Conservation (phyloP, 2,797 vertebrate genomes). For the Rhinoraja longicauda region DNA sequence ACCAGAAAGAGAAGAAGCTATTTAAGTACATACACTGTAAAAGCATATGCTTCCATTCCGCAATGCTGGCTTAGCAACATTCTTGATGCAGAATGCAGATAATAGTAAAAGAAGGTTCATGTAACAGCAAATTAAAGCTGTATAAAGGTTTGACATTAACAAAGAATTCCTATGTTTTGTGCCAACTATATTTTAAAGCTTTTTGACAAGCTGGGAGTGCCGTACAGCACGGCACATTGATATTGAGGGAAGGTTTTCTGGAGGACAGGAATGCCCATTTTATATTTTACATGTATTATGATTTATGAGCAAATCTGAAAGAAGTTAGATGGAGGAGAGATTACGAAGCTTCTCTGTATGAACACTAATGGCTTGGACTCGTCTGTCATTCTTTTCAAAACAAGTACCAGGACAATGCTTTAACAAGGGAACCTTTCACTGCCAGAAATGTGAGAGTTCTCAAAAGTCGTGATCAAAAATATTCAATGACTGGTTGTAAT, state of each 20-base stretch:
- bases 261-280: slow-evolving; percentile 47
- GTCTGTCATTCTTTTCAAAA: slow-evolving; percentile 20
- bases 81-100: slow-evolving; percentile 49
- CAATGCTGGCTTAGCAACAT: slow-evolving; percentile 54
- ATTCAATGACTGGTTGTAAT: slow-evolving; percentile 59
- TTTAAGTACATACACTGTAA: slow-evolving; percentile 50
- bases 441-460: slow-evolving; percentile 53
- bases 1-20: slow-evolving; percentile 36
- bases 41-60: slow-evolving; percentile 54
- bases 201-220: slow-evolving; percentile 46
- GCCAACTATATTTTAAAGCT: slow-evolving; percentile 41
- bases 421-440: slow-evolving; percentile 48
- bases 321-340: slow-evolving; percentile 43
- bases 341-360: slow-evolving; percentile 47
- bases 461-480: slow-evolving; percentile 52
- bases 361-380: slow-evolving; percentile 13
- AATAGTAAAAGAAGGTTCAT: slow-evolving; percentile 40
- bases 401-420: slow-evolving; percentile 35
- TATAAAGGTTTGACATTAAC: slow-evolving; percentile 37
- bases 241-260: slow-evolving; percentile 39
- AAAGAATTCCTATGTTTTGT: slow-evolving; percentile 36
- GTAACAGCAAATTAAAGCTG: slow-evolving; percentile 43
- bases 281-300: slow-evolving; percentile 45
- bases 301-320: slow-evolving; percentile 46
- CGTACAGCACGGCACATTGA: slow-evolving; percentile 43